Evolutionary conservation across 2,113 vertebrate genomes (phyloP).

Genomic region (Dicerorhinus sumatrensis): DNA sequence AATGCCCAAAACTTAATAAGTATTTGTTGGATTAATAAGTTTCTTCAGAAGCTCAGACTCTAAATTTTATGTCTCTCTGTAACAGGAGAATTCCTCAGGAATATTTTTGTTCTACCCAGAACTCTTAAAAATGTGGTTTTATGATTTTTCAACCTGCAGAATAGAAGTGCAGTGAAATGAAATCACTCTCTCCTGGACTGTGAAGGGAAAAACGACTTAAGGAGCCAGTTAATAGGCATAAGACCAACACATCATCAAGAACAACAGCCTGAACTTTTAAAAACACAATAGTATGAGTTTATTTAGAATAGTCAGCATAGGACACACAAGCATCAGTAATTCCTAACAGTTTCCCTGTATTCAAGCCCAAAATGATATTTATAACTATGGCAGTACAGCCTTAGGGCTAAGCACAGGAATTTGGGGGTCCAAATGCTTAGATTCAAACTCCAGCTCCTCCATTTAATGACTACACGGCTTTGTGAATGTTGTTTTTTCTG

Average conservation of each 20-base stretch:
- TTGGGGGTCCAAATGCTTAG: background rate
- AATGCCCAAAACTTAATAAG: background rate
- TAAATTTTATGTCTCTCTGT: background rate
- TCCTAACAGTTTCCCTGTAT: background rate
- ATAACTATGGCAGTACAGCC: background rate
- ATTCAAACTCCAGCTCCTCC: background rate
- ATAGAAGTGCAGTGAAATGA: background rate
- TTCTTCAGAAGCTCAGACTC: background rate
- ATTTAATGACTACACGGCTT: background rate
- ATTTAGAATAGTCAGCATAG: background rate
- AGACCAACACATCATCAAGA: background rate
- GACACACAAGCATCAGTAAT: background rate
- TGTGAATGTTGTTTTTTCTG: background rate
- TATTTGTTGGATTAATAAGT: background rate
- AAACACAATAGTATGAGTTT: background rate
- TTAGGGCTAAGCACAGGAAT: background rate
- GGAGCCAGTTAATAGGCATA: background rate
- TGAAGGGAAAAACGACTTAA: constrained; percentile 6
- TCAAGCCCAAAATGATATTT: background rate
- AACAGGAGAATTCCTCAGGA: background rate
- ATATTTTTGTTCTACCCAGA: constrained; percentile 36
- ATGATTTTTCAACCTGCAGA: background rate
- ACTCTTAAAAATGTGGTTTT: background rate
- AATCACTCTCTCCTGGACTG: background rate
- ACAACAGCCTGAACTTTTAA: background rate